A percentile compares a stretch with the other conserved stretches of the same genome.
Evolutionary conservation across 2,113 vertebrate genomes (phyloP).

Genomic region (Notiomystis cincta): DNA sequence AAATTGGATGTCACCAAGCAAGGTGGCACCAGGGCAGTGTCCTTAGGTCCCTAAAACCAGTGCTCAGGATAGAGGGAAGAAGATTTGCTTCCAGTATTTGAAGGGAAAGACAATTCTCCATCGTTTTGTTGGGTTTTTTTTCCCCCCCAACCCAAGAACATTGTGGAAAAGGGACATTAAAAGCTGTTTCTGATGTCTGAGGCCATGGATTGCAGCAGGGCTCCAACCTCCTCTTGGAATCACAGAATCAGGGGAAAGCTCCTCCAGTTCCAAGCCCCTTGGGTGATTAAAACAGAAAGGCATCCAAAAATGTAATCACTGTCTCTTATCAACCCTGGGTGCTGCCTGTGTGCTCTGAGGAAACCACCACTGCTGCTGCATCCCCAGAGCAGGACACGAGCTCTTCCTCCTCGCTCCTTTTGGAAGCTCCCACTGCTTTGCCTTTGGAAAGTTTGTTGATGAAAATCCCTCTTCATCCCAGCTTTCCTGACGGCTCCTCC

Average conservation of each 20-base stretch:
- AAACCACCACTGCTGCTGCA: background rate
- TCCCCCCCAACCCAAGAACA: rapidly evolving
- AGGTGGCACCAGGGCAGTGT: background rate
- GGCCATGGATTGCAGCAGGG: background rate
- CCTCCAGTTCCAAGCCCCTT: background rate
- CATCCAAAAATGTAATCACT: background rate
- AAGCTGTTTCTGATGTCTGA: background rate
- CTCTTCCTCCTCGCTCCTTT: background rate
- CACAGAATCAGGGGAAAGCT: background rate
- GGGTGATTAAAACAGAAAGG: background rate
- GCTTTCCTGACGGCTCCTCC: background rate
- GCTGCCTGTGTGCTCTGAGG: background rate
- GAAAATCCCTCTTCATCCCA: background rate
- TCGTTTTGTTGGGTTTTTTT: background rate
- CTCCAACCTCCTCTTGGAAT: background rate
- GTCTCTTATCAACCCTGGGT: background rate
- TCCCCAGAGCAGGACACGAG: rapidly evolving
- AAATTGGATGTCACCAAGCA: rapidly evolving
- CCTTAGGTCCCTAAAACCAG: background rate
- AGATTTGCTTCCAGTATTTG: background rate
- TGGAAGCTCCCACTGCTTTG: background rate
- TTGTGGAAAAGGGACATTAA: background rate
- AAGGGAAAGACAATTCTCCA: background rate
- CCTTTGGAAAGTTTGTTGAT: background rate
- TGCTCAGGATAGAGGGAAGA: rapidly evolving